Evolutionary conservation across 2,797 vertebrate species (phyloP), one percentile per base, ranked within the genome.

Genomic region (Dipus sagitta): DNA sequence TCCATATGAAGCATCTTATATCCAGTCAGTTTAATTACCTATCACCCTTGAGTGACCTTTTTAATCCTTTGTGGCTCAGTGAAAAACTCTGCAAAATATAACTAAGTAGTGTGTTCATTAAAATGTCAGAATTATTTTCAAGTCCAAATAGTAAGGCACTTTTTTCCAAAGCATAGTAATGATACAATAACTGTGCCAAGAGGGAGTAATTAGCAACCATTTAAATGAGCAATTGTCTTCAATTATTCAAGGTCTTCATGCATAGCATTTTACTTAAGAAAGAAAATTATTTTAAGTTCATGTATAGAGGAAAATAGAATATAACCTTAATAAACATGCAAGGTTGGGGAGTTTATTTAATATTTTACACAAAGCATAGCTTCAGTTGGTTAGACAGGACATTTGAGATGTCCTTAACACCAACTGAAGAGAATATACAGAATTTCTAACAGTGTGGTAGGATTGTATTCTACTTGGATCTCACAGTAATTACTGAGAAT

Each of bases 61-160:
- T 95, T 97, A 98, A 97, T 98, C 96, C 97, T 97, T 95, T 28
- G 80, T 95, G 97, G 96, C 97, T 97, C 94, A 96, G 97, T 96
- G 96, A 90, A 96, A 98, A 98, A 90, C 68, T 97, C 91, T 97
- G 94, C 96, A 97, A 98, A 98, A 96, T 97, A 95, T 94, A 98
- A 97, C 93, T 97, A 98, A 97, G 95, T 97, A 94, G 89, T 97
- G 88, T 97, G 94, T 98, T 98, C 97, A 97, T 98, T 98, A 98
- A 98, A 97, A 97, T 97, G 98, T 97, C 97, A 98, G 97, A 97
- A 98, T 97, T 98, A 98, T 96, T 98, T 98, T 97, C 91, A 60
- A 97, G 97, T 97, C 97, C 96, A 98, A 98, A 96, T 93, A 97
- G 92, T 92, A 96, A 81, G 95, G 95, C 88, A 93, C 94, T 97